Evolutionary conservation across 2,888 invertebrate species (phyloP), one percentile per base, ranked within the genome.

Genomic region (Ashinkailepas kermadecensis): DNA sequence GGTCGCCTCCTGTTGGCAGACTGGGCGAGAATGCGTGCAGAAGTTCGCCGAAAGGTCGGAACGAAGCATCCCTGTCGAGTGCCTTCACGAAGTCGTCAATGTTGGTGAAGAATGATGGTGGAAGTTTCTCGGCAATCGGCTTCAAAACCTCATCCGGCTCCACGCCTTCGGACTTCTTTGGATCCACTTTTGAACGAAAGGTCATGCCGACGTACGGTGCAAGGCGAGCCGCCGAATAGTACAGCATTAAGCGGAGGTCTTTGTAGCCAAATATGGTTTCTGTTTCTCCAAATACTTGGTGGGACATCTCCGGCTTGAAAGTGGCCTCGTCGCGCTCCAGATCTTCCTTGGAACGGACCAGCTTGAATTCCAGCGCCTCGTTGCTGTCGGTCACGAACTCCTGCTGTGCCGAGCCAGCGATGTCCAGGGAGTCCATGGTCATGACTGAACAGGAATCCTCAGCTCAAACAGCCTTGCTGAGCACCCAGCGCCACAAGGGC

Each of bases 211-310:
- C 88, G 86, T 93, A 97, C 81, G 95, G 93, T 85, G 92, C 92
- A 83, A 97, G 89, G 83, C 92, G 92, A 39, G 92, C 93, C 81
- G 96, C 95, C 83, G 92, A 92, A 87, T 95, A 96, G 86, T 92
- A 93, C 7, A 97, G 88, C 84, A 92, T 90, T 7, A 97, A 91
- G 83, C 90, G 90, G 64, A 98, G 88, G 86, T 95, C 93, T 86
- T 93, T 92, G 87, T 96, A 99, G 7, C 98, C 99, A 89, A 96
- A 97, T 87, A 99, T 96, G 83, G 92, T 93, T 89, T 99, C 99
- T 86, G 91, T 91, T 86, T 59, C 88, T 87, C 83, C 83, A 80
- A 83, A 83, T 11, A 79, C 92, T 88, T 97, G 97, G 89, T 97
- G 95, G 81, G 95, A 94, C 94, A 96, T 95, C 82, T 92, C 92